phyloP scores from a whole-genome alignment of 2,888 invertebrate genomes.

The Dermolepida albohirtum region DNA sequence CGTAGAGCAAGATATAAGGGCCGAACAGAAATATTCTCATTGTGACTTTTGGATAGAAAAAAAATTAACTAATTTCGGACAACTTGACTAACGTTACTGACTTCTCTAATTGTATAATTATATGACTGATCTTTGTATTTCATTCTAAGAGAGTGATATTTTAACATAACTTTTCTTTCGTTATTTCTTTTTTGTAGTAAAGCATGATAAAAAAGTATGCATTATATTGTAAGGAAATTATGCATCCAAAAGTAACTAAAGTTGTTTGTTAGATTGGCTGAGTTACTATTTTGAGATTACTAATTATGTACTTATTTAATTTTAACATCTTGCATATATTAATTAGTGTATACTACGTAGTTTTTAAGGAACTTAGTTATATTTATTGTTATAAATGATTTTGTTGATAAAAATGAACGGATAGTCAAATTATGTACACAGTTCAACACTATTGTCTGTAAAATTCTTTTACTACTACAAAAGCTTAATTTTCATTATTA shows the following conservation, averaged over 20 bases:
- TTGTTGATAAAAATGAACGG: neutral
- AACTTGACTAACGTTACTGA: conserved; percentile 73
- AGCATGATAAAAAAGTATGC: neutral
- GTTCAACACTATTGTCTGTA: neutral
- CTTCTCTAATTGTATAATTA: neutral
- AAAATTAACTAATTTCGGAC: conserved; percentile 79
- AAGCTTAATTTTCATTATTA: no score
- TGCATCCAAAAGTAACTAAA: conserved; percentile 34
- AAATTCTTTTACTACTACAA: no score
- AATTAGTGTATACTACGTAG: neutral
- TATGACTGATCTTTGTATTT: conserved; percentile 17
- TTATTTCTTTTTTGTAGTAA: neutral
- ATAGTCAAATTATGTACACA: neutral
- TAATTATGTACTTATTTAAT: conserved; percentile 22
- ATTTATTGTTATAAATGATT: conserved; percentile 11
- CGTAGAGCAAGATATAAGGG: conserved; percentile 78
- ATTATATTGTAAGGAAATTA: conserved; percentile 15
- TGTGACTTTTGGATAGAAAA: conserved; percentile 84
- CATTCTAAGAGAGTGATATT: conserved; percentile 12
- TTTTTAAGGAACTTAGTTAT: neutral
- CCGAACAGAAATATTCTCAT: conserved; percentile 74
- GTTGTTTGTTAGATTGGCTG: conserved; percentile 22
- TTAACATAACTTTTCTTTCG: neutral
- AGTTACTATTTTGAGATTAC: conserved; percentile 22
- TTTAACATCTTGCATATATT: conserved; percentile 14